Evolutionary conservation across 1,140 invertebrate genomes (phyloP), one percentile per base, ranked within the genome.

Genomic region (Diploscapter pachys): DNA sequence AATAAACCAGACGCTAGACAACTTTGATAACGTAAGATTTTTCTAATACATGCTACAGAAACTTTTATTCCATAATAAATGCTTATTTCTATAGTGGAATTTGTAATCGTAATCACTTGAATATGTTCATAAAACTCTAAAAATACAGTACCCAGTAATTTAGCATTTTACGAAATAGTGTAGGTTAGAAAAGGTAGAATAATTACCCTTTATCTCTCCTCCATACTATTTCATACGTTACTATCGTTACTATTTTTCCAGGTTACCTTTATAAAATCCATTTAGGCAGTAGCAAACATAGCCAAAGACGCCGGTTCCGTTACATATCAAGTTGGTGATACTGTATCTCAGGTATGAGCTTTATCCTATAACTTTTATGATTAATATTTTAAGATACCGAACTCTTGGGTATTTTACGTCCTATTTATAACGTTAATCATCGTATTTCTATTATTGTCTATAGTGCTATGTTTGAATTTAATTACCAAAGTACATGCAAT

Each of bases 371-470:
- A 64, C 31, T 6, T 66, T 73, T 51, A 11, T 66, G 13, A 11
- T 5, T 13, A 68, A n/a, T 50, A 5, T 54, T 63, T 84, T 64
- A 66, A 82, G 81, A 72, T 82, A 57, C 81, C 81, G 48, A 81
- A 81, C 63, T 69, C 82, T 4, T 83, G 81, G 81, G 78, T 83
- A 48, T 83, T 83, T 76, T 83, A 83, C 72, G 62, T 84, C 52
- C 63, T 83, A 11, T 85, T 83, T 59, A 80, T 83, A 31, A 83
- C 83, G n/a, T 67, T 83, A 9, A 83, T 83, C 50, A 68, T 82
- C 49, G 81, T 83, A n/a, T 77, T 83, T 50, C 75, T 83, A 56
- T 71, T 83, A 53, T 71, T 83, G 13, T 84, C 82, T 57, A 67
- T 83, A 56, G 63, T 83, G 31, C 76, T 83, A n/a, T 52, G 84